Percentiles rank a stretch among this genome's conserved stretches.
These are phyloP conservation scores for Sarcophilus harrisii DNA, from an alignment of 2,797 vertebrate genomes.

Conservation along the genomic window DNA sequence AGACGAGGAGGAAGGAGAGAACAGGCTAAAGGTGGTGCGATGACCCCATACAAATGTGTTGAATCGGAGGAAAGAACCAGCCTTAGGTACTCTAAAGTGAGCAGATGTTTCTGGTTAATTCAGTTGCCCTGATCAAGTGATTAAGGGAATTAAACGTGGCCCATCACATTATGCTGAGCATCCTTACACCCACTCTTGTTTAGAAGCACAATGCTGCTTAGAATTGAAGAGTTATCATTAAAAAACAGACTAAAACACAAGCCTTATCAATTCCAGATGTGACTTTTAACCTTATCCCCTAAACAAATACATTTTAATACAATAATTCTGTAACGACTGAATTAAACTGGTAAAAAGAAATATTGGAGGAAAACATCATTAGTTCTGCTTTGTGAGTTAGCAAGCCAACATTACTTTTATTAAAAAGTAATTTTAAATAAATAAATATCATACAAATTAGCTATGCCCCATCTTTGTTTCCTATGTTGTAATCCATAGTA, in stretches of 20 bases:
- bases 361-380: background rate
- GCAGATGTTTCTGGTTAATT: constrained; percentile 88
- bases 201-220: constrained; percentile 78
- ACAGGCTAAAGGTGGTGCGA: constrained; percentile 55
- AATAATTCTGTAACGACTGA: constrained; percentile 75
- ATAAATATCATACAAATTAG: background rate
- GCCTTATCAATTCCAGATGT: constrained; percentile 84
- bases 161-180: constrained; percentile 86
- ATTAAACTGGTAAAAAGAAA: constrained; percentile 75
- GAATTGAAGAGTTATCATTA: constrained; percentile 82
- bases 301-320: constrained; percentile 78
- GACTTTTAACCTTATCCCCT: constrained; percentile 82
- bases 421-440: constrained; percentile 62
- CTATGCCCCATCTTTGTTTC: constrained; percentile 10
- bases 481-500: background rate
- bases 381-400: constrained; percentile 71
- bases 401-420: constrained; percentile 46
- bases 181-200: constrained; percentile 84
- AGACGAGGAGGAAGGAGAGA: constrained; percentile 1
- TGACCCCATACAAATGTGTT: constrained; percentile 76
- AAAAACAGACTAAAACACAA: constrained; percentile 82
- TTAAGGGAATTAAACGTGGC: constrained; percentile 88
- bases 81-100: constrained; percentile 76
- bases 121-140: constrained; percentile 85
- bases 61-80: constrained; percentile 76